Evolutionary conservation across 2,888 invertebrate species (phyloP).

Genomic region (Bellardia pandia): DNA sequence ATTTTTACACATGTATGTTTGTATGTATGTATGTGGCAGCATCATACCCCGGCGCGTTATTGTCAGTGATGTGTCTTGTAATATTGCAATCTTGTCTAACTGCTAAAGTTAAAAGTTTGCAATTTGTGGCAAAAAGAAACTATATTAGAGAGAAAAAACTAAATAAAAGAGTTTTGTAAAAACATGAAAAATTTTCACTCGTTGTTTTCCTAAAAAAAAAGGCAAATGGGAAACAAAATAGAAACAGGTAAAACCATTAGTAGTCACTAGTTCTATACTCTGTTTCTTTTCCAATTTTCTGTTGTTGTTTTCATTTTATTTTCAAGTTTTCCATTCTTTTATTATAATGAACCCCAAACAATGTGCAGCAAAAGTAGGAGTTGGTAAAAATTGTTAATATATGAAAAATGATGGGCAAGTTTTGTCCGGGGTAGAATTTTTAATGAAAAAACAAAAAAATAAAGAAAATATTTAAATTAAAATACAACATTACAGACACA

Average conservation of each 20-base stretch:
- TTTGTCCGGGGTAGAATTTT: slow-evolving; percentile 65
- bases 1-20: background rate
- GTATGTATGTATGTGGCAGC: background rate
- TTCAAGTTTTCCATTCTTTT: slow-evolving; percentile 30
- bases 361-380: slow-evolving; percentile 49
- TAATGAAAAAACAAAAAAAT: slow-evolving; percentile 49
- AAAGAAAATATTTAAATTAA: slow-evolving; percentile 68
- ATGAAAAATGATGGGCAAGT: slow-evolving; percentile 54
- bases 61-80: slow-evolving; percentile 74
- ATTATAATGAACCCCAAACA: slow-evolving; percentile 64
- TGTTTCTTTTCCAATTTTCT: slow-evolving; percentile 53
- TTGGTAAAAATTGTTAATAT: slow-evolving; percentile 39
- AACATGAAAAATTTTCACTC: slow-evolving; percentile 44
- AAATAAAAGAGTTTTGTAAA: slow-evolving; percentile 57
- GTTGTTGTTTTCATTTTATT: slow-evolving; percentile 4
- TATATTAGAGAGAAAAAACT: slow-evolving; percentile 46
- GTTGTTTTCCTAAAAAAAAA: slow-evolving; percentile 46
- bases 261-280: slow-evolving; percentile 54
- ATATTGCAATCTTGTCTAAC: slow-evolving; percentile 80
- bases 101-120: slow-evolving; percentile 77
- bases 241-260: slow-evolving; percentile 70
- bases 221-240: slow-evolving; percentile 44
- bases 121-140: slow-evolving; percentile 72
- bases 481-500: slow-evolving; percentile 50
- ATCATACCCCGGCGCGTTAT: slow-evolving; percentile 27